Evolutionary conservation across 2,888 invertebrate species (phyloP).

Genomic region (Eupelmus urozonus): DNA sequence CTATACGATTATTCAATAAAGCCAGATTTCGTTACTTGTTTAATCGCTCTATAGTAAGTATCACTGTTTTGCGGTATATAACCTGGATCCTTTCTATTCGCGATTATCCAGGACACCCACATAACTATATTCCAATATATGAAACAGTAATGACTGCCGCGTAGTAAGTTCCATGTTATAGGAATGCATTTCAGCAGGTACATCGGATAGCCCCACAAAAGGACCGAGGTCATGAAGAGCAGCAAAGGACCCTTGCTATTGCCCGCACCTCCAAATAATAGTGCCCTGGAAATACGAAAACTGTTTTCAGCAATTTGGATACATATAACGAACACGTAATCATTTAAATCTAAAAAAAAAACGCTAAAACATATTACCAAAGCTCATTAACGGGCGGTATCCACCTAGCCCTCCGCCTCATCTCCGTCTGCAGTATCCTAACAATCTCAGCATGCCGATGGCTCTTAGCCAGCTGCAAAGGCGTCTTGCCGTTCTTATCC

Average conservation of each 20-base stretch:
- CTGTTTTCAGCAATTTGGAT: background rate
- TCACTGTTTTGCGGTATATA: conserved; percentile 93
- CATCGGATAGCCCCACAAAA: conserved; percentile 96
- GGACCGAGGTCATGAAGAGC: conserved; percentile 90
- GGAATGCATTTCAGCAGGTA: conserved; percentile 94
- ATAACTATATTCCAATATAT: conserved; percentile 93
- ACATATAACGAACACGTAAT: background rate
- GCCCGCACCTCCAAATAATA: conserved; percentile 93
- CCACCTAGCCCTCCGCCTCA: conserved; percentile 89
- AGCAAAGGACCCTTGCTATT: conserved; percentile 93
- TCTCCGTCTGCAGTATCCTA: conserved; percentile 87
- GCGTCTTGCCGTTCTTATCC: conserved; percentile 95
- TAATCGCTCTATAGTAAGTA: conserved; percentile 92
- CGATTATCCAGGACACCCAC: conserved; percentile 95
- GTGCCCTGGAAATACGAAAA: conserved; percentile 80
- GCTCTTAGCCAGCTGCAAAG: conserved; percentile 91
- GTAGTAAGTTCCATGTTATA: conserved; percentile 91
- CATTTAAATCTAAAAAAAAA: background rate
- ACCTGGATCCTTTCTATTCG: conserved; percentile 93
- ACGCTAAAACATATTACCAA: conserved; percentile 78
- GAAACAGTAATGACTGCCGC: conserved; percentile 93
- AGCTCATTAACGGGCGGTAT: conserved; percentile 92
- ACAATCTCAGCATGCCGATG: conserved; percentile 92
- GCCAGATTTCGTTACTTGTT: conserved; percentile 81
- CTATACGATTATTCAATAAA: background rate